These are phyloP conservation scores for Eptesicus fuscus DNA, from an alignment of 2,113 vertebrate genomes.

Conservation along the genomic window DNA sequence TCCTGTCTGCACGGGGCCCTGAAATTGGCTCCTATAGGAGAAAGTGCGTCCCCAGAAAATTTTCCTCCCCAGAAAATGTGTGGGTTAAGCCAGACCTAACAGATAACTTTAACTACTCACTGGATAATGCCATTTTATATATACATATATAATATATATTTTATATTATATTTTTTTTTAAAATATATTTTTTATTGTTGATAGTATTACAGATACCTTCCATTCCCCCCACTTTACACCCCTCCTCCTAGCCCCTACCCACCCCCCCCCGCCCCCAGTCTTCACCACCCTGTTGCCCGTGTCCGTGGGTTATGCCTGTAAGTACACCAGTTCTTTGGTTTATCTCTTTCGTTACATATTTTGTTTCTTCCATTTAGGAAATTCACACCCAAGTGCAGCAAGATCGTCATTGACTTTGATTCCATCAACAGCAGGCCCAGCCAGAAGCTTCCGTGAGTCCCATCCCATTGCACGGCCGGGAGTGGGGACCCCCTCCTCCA, in stretches of 20 bases:
- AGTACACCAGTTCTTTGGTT: too few relatives aligned
- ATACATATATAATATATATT: neutral
- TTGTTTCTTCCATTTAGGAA: conserved; percentile 80
- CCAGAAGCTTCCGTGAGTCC: conserved; percentile 79
- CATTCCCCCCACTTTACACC: too few relatives aligned
- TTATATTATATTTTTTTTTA: conserved; percentile 14
- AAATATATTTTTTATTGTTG: too few relatives aligned
- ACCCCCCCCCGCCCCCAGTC: too few relatives aligned
- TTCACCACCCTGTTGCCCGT: too few relatives aligned
- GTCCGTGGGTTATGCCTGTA: too few relatives aligned
- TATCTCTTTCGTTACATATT: conserved; percentile 19
- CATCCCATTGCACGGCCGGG: conserved; percentile 70
- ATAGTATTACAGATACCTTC: too few relatives aligned
- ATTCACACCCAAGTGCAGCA: conserved; percentile 87
- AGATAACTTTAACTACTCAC: conserved; percentile 72
- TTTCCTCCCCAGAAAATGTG: conserved; percentile 67
- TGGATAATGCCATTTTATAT: conserved; percentile 52
- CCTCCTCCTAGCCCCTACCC: too few relatives aligned
- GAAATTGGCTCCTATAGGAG: conserved; percentile 82
- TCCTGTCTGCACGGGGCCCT: conserved; percentile 77
- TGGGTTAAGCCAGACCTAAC: conserved; percentile 77
- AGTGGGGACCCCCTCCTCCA: conserved; percentile 74
- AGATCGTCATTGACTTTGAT: conserved; percentile 90
- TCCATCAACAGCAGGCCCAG: conserved; percentile 84
- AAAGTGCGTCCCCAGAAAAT: conserved; percentile 68